Evolutionary conservation across 2,113 vertebrate genomes (phyloP), one percentile per base, ranked within the genome.

Genomic region (Chrysemys picta): DNA sequence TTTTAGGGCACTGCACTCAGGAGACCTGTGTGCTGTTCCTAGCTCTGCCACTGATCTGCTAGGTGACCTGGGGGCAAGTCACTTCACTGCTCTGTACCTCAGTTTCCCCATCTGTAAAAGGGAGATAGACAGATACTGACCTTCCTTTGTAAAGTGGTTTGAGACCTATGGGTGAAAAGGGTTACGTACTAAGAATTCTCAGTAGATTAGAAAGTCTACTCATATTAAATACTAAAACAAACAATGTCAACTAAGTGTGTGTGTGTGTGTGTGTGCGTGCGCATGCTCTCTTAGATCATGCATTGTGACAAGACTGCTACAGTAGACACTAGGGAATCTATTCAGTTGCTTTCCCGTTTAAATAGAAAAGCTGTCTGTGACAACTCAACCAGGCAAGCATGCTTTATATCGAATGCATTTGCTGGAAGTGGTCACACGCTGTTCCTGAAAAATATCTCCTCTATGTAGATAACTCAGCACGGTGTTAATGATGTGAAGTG

Each of bases 201-300:
- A 24, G 10, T 25, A 42, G 38, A 45, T 9, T 72, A 72, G 65
- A 8, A 76, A 76, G 38, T 76, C 42, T 76, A 14, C 42, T 45
- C 22, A 5, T 8, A n/a, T 45, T 45, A 76, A 76, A 76, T 45
- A 76, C 31, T 69, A 69, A 69, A 69, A 9, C 65, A 21, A 38
- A 72, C 38, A 10, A 25, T 45, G 22, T 76, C 72, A 27, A 45
- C 11, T 25, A 45, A 76, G 4, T n/a, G 31, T 8, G 65, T 38
- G n/a, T 38, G 16, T 8, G 16, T 5, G 19, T 24, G n/a, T 10
- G n/a, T 2, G 27, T 2, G 10, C 1, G 9, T 2, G 2, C 4
- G 5, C 9, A 2, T 6, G 5, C 9, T 10, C 11, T 45, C 10
- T 76, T 45, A 76, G 42, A 76, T 45, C 42, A 42, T 9, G 5